Base-by-base conservation (phyloP, 2,888 invertebrate species). In the Drosophila atroscutellata region DNA sequence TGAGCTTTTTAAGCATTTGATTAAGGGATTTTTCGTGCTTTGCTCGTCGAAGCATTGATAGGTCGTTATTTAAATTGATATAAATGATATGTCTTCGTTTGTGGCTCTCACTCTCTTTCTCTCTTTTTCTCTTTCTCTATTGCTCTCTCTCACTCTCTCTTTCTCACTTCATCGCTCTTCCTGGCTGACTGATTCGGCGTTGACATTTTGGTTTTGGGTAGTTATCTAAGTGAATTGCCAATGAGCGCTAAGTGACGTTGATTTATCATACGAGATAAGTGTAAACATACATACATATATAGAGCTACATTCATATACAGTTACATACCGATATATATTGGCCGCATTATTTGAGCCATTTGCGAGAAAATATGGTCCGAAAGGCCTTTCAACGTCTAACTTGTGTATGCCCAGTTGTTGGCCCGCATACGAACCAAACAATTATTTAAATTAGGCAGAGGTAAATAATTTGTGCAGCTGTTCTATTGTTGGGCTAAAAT, bases 51-150 rank as follows among this genome's bases (percentile, higher is more conserved):
- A 73, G 72, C 81, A 88, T 88, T 80, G 90, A 83, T 83, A 83
- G 91, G 83, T 86, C 91, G 75, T 90, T 91, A 90, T 90, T 91
- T 90, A 91, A 90, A 90, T 90, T 91, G 90, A 90, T 91, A 90
- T 90, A 91, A 90, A 90, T 90, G 90, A 88, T 85, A 83, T 82
- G 80, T 84, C 75, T 75, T 73, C 63, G 65, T 68, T 58, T 63
- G 37, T 63, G 55, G 37, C 28, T 49, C 45, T 37, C n/a, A 37
- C 13, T 37, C 13, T 4, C 32, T 7, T 74, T 11, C 55, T 57
- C 47, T 30, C 9, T 30, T 9, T 9, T 30, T 3, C 18, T 15
- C 63, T 42, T 20, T 28, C 62, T 9, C 55, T 5, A 9, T 30
- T 30, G 9, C 57, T 49, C 30, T 28, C 36, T 4, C 20, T 20